These are phyloP conservation scores for Aplochiton taeniatus DNA, from an alignment of 2,797 vertebrate species.

Conservation along the genomic window DNA sequence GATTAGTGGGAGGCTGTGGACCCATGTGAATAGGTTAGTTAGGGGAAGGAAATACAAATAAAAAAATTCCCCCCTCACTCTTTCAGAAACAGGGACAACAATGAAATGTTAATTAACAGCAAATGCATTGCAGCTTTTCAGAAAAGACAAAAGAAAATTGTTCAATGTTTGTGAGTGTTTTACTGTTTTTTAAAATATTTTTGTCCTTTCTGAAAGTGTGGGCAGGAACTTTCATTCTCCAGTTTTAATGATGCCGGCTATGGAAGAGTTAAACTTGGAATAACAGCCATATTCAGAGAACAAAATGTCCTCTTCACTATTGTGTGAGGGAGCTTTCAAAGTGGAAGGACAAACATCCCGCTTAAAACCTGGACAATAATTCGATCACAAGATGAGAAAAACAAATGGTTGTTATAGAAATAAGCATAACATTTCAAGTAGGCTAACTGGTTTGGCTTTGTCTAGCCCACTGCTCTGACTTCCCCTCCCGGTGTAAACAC, in stretches of 20 bases:
- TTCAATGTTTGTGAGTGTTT: conserved; percentile 16
- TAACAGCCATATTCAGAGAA: conserved; percentile 16
- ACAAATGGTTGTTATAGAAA: neutral
- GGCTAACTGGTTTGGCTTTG: neutral
- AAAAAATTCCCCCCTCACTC: conserved; percentile 22
- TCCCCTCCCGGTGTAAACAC: conserved; percentile 19
- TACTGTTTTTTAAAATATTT: conserved; percentile 3
- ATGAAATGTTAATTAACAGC: conserved; percentile 38
- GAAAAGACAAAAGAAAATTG: conserved; percentile 20
- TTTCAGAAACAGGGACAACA: conserved; percentile 21
- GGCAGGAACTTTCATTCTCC: fast-evolving
- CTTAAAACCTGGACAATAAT: neutral
- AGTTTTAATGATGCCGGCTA: conserved; percentile 21
- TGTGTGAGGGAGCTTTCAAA: conserved; percentile 20
- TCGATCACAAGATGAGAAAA: neutral
- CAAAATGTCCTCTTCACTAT: conserved; percentile 19
- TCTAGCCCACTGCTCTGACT: conserved; percentile 18
- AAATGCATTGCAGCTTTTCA: conserved; percentile 12
- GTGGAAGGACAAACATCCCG: neutral
- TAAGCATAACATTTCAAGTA: neutral
- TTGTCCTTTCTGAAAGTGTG: conserved; percentile 2
- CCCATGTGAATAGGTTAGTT: neutral
- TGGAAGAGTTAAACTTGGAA: conserved; percentile 21
- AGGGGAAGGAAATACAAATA: neutral
- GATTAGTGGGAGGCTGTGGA: neutral